Evolutionary conservation across 92 coral and sea anemone genomes (phyloP), one percentile per base, ranked within the genome.

Genomic region (Palythoa grandis): DNA sequence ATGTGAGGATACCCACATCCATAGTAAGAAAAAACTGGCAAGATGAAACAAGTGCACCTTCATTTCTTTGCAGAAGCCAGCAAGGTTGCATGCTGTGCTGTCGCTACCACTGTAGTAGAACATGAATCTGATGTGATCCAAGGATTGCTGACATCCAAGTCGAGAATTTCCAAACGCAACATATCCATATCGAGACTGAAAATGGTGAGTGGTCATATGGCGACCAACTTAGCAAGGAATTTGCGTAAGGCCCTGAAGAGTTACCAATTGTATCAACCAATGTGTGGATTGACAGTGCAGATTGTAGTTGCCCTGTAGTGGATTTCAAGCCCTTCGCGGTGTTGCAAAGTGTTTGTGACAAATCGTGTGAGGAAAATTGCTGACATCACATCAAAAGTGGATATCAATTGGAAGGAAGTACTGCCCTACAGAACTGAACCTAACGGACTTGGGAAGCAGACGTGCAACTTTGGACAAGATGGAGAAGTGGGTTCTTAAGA

Each of bases 21-120:
- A 52, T 52, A 52, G 4, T 52, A 52, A 74, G 58, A 14, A 39
- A 19, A 4, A 56, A 70, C 35, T 19, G 60, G 78, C 14, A 56
- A 48, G 68, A 35, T 69, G 14, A 82, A 56, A 53, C 74, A 78
- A 25, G 86, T 89, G 8, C 89, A 89, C 56, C 63, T 90, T 4
- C 90, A 90, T 61, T 53, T 90, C 24, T 86, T 82, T 39, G 86
- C 88, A 20, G 88, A 90, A 56, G 76, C 92, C 35, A 89, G 84
- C 70, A 89, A 5, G 11, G 10, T 69, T 52, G 92, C 89, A n/a
- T 88, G 91, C 39, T 89, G 63, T 8, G 65, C 87, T 13, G 87
- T 35, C 7, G 65, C 89, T 4, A 39, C 79, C 57, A 78, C 92
- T 15, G 83, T 86, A 11, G 87, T 82, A n/a, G 90, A 86, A 20